These are phyloP conservation scores for Chelonus formosanus DNA, from an alignment of 2,888 invertebrate genomes.

Conservation along the genomic window DNA sequence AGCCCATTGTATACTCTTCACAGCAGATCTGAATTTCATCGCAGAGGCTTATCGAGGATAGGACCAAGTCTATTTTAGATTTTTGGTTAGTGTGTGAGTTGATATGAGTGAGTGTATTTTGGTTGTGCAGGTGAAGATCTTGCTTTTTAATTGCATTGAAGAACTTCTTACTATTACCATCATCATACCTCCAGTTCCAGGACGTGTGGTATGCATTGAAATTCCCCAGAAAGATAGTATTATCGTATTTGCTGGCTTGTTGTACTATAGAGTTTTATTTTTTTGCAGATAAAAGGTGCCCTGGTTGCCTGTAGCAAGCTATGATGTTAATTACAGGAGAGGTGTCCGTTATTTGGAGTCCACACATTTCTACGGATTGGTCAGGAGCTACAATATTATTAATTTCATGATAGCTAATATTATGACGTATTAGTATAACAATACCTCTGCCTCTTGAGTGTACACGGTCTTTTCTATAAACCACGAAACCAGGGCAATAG, in stretches of 20 bases:
- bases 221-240: neutral
- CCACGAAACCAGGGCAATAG: neutral
- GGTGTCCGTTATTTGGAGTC: too few relatives aligned
- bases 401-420: neutral
- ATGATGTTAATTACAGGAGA: neutral
- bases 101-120: neutral
- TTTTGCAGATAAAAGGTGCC: neutral
- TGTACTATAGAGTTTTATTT: neutral
- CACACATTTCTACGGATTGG: neutral
- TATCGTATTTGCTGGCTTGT: neutral
- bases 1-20: too few relatives aligned
- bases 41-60: too few relatives aligned
- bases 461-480: neutral
- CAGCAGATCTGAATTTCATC: too few relatives aligned
- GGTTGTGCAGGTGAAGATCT: constrained; percentile 5
- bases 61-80: too few relatives aligned
- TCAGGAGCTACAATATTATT: neutral
- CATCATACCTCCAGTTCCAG: neutral
- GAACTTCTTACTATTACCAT: neutral
- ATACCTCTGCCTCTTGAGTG: neutral
- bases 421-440: neutral
- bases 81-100: too few relatives aligned
- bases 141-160: neutral
- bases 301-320: neutral
- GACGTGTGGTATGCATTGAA: constrained; percentile 4